A percentile compares a stretch with the other conserved stretches of the same genome.
Conservation (phyloP, 2,113 vertebrate species). For the Actenoides hombroni region DNA sequence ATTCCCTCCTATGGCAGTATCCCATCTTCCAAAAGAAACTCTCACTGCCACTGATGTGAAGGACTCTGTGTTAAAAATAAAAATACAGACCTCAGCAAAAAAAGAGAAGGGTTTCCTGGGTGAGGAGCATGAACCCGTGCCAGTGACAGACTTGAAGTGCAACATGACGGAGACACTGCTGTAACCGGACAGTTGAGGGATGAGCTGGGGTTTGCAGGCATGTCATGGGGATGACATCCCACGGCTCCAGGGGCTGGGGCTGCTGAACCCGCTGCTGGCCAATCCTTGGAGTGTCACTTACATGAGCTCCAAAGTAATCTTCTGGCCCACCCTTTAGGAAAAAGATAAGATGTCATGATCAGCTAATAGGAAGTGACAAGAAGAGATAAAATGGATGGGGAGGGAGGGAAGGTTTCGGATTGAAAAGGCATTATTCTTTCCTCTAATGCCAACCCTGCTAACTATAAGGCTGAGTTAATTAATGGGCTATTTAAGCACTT, state of each 20-base stretch:
- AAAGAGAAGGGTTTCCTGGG: not conserved
- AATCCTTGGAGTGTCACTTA: conserved; percentile 81
- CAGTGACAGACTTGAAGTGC: conserved; percentile 52
- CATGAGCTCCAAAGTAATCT: conserved; percentile 79
- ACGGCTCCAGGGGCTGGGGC: conserved; percentile 31
- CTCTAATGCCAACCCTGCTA: conserved; percentile 62
- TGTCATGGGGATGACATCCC: conserved; percentile 73
- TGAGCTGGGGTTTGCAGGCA: conserved; percentile 54
- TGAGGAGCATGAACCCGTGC: not conserved
- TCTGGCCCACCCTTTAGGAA: conserved; percentile 78
- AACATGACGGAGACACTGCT: conserved; percentile 47
- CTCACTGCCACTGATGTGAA: not conserved
- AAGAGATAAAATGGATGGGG: conserved; percentile 72
- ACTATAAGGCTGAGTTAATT: conserved; percentile 71
- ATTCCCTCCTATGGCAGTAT: not conserved
- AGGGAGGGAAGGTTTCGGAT: conserved; percentile 68
- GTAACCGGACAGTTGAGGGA: conserved; percentile 60
- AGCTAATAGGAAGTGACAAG: conserved; percentile 83
- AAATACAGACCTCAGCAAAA: conserved; percentile 36
- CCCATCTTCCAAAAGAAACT: not conserved
- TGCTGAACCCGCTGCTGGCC: conserved; percentile 67
- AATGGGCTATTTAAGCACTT: conserved; percentile 66
- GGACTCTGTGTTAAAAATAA: conserved; percentile 41
- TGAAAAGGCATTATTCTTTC: conserved; percentile 70
- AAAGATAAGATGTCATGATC: conserved; percentile 79